A percentile compares a stretch with the other conserved stretches of the same genome.
Evolutionary conservation across 1,140 invertebrate genomes (phyloP).

Genomic region (Trichomalopsis sarcophagae): DNA sequence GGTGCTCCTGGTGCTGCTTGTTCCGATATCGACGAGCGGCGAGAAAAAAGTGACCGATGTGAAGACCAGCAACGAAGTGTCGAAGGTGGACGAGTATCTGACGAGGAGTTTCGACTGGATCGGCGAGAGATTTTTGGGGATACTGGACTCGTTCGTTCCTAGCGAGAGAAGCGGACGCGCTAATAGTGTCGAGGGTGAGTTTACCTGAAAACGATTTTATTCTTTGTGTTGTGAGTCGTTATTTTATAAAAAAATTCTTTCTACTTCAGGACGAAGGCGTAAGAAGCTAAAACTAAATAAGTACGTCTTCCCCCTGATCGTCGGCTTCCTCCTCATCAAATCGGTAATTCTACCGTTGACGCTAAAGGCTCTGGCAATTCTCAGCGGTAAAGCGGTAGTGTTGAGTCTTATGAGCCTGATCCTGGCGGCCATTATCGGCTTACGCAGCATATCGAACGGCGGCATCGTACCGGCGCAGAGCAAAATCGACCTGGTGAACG

Average conservation of each 20-base stretch:
- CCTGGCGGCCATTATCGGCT: conserved; percentile 72
- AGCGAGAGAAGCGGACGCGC: conserved; percentile 45
- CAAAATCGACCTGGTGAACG: conserved; percentile 62
- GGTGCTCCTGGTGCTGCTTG: conserved; percentile 50
- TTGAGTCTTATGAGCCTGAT: conserved; percentile 77
- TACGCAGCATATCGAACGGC: conserved; percentile 61
- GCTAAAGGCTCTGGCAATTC: conserved; percentile 78
- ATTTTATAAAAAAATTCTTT: conserved; percentile 47
- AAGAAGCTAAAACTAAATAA: conserved; percentile 69
- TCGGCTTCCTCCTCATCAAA: conserved; percentile 79
- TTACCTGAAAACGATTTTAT: no score
- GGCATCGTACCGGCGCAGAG: conserved; percentile 36
- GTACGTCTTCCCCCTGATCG: conserved; percentile 76
- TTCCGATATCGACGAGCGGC: conserved; percentile 48
- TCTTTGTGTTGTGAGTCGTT: not conserved
- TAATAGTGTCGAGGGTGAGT: conserved; percentile 53
- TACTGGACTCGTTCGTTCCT: conserved; percentile 57
- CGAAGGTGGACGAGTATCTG: conserved; percentile 20
- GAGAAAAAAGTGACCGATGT: conserved; percentile 41
- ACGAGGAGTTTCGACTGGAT: conserved; percentile 55
- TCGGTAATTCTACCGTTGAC: conserved; percentile 79
- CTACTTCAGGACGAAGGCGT: conserved; percentile 59
- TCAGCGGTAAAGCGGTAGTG: conserved; percentile 78
- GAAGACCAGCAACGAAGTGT: conserved; percentile 28
- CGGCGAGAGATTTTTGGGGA: conserved; percentile 55